Conservation (phyloP, 2,888 invertebrate species). For the Sericinus montela region DNA sequence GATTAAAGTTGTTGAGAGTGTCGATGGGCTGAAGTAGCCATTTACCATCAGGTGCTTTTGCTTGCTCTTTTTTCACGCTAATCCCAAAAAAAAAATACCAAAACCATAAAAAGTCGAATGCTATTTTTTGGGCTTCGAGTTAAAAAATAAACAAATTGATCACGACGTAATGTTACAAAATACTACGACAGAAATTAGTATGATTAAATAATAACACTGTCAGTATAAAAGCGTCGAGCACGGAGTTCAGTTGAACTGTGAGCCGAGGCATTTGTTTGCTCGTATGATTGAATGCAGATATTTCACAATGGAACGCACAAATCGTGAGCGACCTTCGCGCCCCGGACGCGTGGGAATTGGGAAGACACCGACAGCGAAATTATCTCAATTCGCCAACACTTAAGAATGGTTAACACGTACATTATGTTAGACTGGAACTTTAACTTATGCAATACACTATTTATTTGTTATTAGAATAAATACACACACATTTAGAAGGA, state of each 20-base stretch:
- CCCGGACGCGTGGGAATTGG: conserved; percentile 40
- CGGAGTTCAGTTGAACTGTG: conserved; percentile 22
- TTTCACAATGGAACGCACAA: conserved; percentile 27
- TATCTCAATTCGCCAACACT: conserved; percentile 27
- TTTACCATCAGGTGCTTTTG: too few relatives aligned
- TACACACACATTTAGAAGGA: too few relatives aligned
- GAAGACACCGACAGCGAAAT: conserved; percentile 32
- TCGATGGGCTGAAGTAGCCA: too few relatives aligned
- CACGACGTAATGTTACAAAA: too few relatives aligned
- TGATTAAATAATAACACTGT: conserved; percentile 23
- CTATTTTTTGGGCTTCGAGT: too few relatives aligned
- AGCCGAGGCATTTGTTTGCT: conserved; percentile 25
- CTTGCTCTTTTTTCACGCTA: too few relatives aligned
- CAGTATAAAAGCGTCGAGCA: conserved; percentile 10
- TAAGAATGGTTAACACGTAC: too few relatives aligned
- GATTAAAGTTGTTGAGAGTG: too few relatives aligned
- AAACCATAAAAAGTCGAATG: too few relatives aligned
- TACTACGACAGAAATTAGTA: background rate
- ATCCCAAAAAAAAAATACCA: too few relatives aligned
- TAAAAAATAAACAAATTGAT: too few relatives aligned
- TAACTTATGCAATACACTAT: background rate
- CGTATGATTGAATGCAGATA: conserved; percentile 25
- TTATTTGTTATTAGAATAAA: too few relatives aligned
- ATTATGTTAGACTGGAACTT: background rate
- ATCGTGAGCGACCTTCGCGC: conserved; percentile 37